Conservation (phyloP, 2,888 invertebrate genomes). For the Hipparchia sbordonii region DNA sequence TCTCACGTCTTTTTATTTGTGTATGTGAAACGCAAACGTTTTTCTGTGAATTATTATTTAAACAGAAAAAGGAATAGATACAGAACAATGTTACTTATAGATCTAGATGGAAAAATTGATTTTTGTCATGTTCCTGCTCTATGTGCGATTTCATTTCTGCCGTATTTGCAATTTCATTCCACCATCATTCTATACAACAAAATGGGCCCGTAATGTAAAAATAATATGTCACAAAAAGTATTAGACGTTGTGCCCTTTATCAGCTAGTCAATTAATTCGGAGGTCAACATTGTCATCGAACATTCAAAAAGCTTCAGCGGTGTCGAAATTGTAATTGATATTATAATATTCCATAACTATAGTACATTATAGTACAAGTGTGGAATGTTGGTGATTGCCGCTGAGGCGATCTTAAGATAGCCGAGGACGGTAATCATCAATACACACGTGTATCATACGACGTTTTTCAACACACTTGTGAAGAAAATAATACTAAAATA, state of each 20-base stretch:
- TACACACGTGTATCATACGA: no score
- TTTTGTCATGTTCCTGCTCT: neutral
- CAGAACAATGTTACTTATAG: neutral
- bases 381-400: no score
- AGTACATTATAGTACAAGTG: conserved; percentile 6
- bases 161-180: conserved; percentile 35
- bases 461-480: no score
- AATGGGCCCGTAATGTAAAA: conserved; percentile 35
- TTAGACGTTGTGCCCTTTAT: conserved; percentile 33
- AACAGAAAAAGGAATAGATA: neutral
- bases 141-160: neutral
- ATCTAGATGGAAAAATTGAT: neutral
- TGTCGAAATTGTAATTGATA: conserved; percentile 34
- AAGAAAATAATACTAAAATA: no score
- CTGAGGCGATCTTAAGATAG: no score
- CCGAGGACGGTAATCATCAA: no score
- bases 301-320: conserved; percentile 64
- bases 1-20: neutral
- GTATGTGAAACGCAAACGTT: neutral
- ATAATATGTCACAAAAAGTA: conserved; percentile 21
- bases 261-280: conserved; percentile 46
- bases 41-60: neutral
- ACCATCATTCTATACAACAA: conserved; percentile 20
- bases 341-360: conserved; percentile 29
- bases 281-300: conserved; percentile 79